Evolutionary conservation across 2,888 invertebrate species (phyloP).

Genomic region (Andrena dorsata): DNA sequence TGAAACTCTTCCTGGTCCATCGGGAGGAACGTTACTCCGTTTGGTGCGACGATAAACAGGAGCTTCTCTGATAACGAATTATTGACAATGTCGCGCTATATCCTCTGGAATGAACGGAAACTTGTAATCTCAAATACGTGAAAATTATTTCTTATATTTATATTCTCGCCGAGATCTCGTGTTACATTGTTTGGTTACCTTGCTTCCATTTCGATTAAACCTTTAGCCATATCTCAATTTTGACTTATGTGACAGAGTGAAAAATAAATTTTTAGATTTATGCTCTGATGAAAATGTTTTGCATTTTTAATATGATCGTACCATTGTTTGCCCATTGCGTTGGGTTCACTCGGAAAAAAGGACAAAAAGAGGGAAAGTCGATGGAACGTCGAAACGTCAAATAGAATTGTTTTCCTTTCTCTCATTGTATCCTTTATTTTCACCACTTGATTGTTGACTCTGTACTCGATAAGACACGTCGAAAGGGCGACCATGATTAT

Average conservation of each 20-base stretch:
- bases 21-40: slow-evolving; percentile 59
- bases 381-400: not conserved
- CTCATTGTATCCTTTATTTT: slow-evolving; percentile 53
- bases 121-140: not conserved
- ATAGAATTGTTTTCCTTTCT: slow-evolving; percentile 22
- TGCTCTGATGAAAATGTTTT: no score
- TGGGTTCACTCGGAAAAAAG: not conserved
- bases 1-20: slow-evolving; percentile 69
- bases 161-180: not conserved
- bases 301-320: no score
- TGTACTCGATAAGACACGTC: slow-evolving; percentile 53
- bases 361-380: not conserved
- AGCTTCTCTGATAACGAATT: slow-evolving; percentile 57
- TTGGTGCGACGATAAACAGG: slow-evolving; percentile 62
- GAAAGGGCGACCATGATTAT: slow-evolving; percentile 16
- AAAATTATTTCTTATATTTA: not conserved
- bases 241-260: not conserved
- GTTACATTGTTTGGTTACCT: not conserved
- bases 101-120: not conserved
- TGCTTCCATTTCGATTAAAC: not conserved
- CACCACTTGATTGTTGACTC: slow-evolving; percentile 58
- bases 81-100: slow-evolving; percentile 46
- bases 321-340: not conserved
- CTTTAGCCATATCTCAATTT: not conserved
- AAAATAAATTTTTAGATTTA: not conserved